Conservation (phyloP, 2,797 vertebrate species). For the Sebastes trivittatus region DNA sequence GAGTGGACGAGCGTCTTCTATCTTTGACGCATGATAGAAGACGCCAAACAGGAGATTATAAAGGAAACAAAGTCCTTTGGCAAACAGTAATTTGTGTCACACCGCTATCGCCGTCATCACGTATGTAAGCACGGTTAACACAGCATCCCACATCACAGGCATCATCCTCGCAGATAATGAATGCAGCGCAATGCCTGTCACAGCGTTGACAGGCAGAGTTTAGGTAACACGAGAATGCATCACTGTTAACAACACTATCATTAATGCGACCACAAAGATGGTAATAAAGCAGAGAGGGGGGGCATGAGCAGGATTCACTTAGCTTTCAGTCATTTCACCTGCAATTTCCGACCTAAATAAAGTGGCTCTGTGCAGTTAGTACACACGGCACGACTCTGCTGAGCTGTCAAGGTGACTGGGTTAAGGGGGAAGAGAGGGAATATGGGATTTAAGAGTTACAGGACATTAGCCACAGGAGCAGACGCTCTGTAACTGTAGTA, state of each 20-base stretch:
- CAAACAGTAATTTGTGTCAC: conserved; percentile 67
- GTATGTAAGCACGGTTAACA: conserved; percentile 58
- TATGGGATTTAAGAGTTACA: conserved; percentile 48
- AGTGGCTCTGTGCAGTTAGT: conserved; percentile 21
- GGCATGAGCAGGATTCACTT: conserved; percentile 12
- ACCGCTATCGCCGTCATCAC: conserved; percentile 45
- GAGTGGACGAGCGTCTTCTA: conserved; percentile 39
- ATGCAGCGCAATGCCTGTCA: conserved; percentile 67
- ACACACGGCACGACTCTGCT: conserved; percentile 24
- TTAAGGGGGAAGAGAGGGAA: conserved; percentile 36
- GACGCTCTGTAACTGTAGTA: conserved; percentile 54
- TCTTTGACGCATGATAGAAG: conserved; percentile 55
- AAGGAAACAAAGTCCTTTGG: conserved; percentile 62
- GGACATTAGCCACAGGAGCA: conserved; percentile 59
- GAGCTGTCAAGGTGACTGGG: conserved; percentile 66
- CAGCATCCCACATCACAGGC: conserved; percentile 59
- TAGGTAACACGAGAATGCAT: conserved; percentile 56
- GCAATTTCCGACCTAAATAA: conserved; percentile 44
- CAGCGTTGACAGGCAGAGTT: conserved; percentile 44
- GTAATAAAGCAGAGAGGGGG: conserved; percentile 32
- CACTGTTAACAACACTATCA: conserved; percentile 50
- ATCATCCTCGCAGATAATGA: conserved; percentile 62
- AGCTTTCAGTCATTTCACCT: conserved; percentile 28
- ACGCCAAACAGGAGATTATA: conserved; percentile 44
- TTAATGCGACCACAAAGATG: conserved; percentile 47